Percentiles rank a stretch among this genome's conserved stretches.
These are phyloP conservation scores for Liolophura sinensis DNA, from an alignment of 1,140 invertebrate species.

Conservation along the genomic window DNA sequence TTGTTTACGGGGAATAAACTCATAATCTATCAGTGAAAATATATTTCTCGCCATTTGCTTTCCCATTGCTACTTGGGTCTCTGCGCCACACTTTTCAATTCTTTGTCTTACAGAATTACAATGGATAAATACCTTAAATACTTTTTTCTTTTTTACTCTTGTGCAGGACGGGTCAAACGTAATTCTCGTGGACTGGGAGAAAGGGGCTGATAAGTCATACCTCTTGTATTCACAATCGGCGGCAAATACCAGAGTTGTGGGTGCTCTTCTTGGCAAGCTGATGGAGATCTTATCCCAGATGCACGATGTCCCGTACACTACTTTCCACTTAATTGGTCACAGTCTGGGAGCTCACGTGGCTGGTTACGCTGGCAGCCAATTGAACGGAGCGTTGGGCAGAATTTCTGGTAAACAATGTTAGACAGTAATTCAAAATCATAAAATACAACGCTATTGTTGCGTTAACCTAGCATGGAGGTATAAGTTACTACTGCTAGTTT, in stretches of 20 bases:
- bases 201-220: conserved; percentile 77
- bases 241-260: conserved; percentile 88
- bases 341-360: conserved; percentile 87
- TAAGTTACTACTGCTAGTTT: no score
- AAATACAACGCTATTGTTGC: no score
- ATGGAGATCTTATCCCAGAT: conserved; percentile 47
- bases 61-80: no score
- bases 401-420: conserved; percentile 65
- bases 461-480: no score
- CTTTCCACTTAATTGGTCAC: conserved; percentile 82
- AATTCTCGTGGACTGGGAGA: conserved; percentile 91
- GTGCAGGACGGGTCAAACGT: conserved; percentile 76
- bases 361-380: conserved; percentile 85
- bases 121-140: no score
- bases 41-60: no score
- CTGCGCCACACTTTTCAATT: no score
- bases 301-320: conserved; percentile 16
- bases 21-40: no score
- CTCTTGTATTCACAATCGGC: conserved; percentile 90
- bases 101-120: no score
- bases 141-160: background rate
- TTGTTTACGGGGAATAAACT: no score
- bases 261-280: conserved; percentile 83
- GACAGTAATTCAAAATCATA: no score
- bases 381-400: conserved; percentile 76